Evolutionary conservation across 1,140 invertebrate genomes (phyloP), one percentile per base, ranked within the genome.

Genomic region (Conopomorpha cramerella): DNA sequence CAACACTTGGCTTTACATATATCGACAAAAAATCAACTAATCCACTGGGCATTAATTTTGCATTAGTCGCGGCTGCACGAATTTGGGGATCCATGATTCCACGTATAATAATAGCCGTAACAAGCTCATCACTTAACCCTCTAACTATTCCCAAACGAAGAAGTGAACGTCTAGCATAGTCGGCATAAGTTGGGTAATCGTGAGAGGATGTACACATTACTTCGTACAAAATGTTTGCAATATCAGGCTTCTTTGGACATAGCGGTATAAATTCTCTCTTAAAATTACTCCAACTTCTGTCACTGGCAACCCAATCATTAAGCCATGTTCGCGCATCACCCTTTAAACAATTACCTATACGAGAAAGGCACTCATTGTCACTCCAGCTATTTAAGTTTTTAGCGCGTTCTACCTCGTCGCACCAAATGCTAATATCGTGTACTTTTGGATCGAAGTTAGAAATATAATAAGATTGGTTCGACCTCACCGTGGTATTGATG

Each of bases 371-470:
- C 13, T 37, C 28, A 23, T 37, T 8, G 15, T 37, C 36, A 16
- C 11, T 30, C 36, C 36, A 37, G 14, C 16, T 23, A 13, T 37
- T 37, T 3, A 30, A 2, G 13, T 2, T 12, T 25, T 37, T 37
- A 12, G 28, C 36, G 4, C 16, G 17, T 15, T 37, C 36, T 11
- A 37, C 36, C 28, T 37, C 36, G 2, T 23, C 11, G 23, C 36
- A 37, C 36, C 36, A 37, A 30, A 14, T 11, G 2, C 19, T 28
- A 30, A 37, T 37, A 30, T 37, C 16, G 14, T 37, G 29, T 28
- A 37, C 23, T 30, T 12, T 19, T 3, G 36, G 36, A 14, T 37
- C 36, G 25, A 37, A 37, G 16, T 30, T 37, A 12, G 36, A 37
- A 13, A 37, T 37, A 37, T 37, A 30, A 31, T 13, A 19, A 13